phyloP scores from a whole-genome alignment of 2,113 vertebrate genomes.

The Lagopus muta region DNA sequence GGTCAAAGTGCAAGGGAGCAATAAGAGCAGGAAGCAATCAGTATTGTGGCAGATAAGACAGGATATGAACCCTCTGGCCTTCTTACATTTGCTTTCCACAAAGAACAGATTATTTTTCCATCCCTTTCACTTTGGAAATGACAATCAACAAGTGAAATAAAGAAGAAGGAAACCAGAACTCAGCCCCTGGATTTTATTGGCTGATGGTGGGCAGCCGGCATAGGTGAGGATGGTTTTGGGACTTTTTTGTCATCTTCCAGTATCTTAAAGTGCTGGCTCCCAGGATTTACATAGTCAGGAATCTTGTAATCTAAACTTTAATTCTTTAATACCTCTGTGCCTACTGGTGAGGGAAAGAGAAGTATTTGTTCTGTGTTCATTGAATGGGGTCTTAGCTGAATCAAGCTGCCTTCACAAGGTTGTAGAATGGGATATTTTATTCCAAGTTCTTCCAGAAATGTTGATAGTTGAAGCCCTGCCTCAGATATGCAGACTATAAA shows the following conservation, averaged over 20 bases:
- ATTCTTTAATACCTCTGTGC: background rate
- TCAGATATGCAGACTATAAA: background rate
- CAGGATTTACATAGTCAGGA: background rate
- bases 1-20: background rate
- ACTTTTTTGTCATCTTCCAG: background rate
- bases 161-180: background rate
- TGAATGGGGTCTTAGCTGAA: background rate
- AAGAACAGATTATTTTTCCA: background rate
- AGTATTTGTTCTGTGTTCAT: background rate
- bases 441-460: background rate
- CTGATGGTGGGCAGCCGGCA: background rate
- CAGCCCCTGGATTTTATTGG: background rate
- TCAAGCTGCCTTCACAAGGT: background rate
- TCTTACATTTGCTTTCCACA: background rate
- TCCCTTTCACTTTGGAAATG: background rate
- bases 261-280: background rate
- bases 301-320: background rate
- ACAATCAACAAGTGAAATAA: background rate
- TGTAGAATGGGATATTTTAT: background rate
- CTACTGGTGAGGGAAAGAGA: background rate
- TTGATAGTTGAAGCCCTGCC: background rate
- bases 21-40: background rate
- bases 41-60: background rate
- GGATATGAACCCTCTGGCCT: background rate
- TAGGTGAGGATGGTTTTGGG: background rate